Base-by-base conservation (phyloP, 1,140 invertebrate genomes). In the Probaryconus sp. region DNA sequence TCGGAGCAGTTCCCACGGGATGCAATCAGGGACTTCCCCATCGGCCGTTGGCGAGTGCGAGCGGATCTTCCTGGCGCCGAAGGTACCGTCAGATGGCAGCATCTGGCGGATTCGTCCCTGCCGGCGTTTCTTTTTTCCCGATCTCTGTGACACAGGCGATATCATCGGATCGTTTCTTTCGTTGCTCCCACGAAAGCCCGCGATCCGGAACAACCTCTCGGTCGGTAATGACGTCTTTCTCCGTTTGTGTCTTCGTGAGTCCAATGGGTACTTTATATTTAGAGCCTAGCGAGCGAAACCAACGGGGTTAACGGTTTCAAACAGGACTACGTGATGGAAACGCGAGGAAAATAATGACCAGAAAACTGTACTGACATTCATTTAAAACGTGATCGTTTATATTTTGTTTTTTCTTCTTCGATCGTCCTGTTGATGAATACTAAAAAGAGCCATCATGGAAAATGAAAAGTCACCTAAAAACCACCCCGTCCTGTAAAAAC, bases 71-170 rank as follows among this genome's bases (percentile, higher is more conserved):
- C 55, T 5, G 9, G 21, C 16, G 13, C 3, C 17, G n/a, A 20
- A 7, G 4, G 13, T 4, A 2, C 72, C 73, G 42, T 20, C 31
- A 80, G 84, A 74, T 82, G 82, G 85, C 83, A 81, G 85, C 81
- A 85, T 26, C 72, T 79, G 78, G 78, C 70, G 83, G 83, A 80
- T 79, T 5, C 47, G 21, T 35, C 31, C 30, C 7, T 11, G 30
- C 4, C 42, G n/a, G 47, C 51, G 40, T 47, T 21, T 51, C 53
- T 67, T 55, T 56, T 53, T 67, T 61, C 20, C 35, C 43, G 5
- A 43, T 1, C 40, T 5, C 55, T 76, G 61, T 67, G 79, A 82
- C 79, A 81, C 76, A 48, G 63, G 77, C 79, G 76, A 83, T 76
- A 65, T 64, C 58, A 28, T 43, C 64, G 55, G 56, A 28, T 5